phyloP scores from a whole-genome alignment of 92 coral and sea anemone genomes.

The Epizoanthus stellaris region DNA sequence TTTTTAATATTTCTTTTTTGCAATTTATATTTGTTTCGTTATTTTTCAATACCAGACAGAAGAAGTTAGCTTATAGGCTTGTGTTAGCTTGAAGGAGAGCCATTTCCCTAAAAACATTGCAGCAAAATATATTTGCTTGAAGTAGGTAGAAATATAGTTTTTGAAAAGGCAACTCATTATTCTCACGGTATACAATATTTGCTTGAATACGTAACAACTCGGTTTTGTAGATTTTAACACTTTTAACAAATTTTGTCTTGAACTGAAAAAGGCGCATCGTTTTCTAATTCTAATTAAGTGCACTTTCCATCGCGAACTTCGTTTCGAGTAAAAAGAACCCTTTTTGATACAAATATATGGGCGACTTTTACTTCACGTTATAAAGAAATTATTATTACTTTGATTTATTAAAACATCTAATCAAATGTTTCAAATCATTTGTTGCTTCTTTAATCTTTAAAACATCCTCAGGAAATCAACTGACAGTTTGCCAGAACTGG shows the following conservation, averaged over 20 bases:
- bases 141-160: too few species aligned
- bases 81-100: background rate
- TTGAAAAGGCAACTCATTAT: too few species aligned
- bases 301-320: too few species aligned
- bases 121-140: too few species aligned
- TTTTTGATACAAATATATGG: background rate
- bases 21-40: too few species aligned
- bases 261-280: background rate
- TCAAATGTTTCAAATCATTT: background rate
- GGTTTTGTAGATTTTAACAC: background rate
- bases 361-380: background rate
- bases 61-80: background rate
- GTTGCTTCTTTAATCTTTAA: background rate
- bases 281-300: too few species aligned
- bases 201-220: background rate
- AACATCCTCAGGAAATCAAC: conserved; percentile 22
- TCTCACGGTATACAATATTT: background rate
- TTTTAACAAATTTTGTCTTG: background rate
- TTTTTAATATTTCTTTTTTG: background rate
- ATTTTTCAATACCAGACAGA: background rate
- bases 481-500: background rate
- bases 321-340: too few species aligned
- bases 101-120: too few species aligned
- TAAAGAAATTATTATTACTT: background rate
- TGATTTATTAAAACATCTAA: background rate